Percentiles rank a stretch among this genome's conserved stretches.
phyloP scores from a whole-genome alignment of 2,888 invertebrate genomes.

The Scaptomyza tumidula region DNA sequence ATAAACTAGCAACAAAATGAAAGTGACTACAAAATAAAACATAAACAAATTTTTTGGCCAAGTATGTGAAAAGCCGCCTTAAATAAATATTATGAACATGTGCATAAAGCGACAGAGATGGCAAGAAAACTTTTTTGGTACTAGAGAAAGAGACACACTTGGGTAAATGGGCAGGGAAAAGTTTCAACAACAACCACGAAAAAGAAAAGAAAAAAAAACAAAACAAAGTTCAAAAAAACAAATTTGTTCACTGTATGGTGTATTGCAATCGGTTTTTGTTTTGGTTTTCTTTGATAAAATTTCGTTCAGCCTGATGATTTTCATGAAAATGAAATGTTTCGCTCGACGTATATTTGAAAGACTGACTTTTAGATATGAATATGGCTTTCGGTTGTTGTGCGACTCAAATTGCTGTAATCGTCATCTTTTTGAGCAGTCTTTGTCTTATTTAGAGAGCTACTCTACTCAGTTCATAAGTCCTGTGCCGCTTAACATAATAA shows the following conservation, averaged over 20 bases:
- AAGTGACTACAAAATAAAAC: slow-evolving; percentile 50
- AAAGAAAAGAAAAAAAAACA: slow-evolving; percentile 48
- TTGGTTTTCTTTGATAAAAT: slow-evolving; percentile 61
- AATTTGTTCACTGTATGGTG: slow-evolving; percentile 39
- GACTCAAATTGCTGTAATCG: slow-evolving; percentile 39
- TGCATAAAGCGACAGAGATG: neutral
- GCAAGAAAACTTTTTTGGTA: neutral
- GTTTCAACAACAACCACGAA: slow-evolving; percentile 42
- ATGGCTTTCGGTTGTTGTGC: slow-evolving; percentile 28
- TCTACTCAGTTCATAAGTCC: slow-evolving; percentile 52
- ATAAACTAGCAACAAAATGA: slow-evolving; percentile 54
- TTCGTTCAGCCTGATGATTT: slow-evolving; percentile 78
- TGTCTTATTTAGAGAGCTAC: slow-evolving; percentile 8
- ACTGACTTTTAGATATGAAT: slow-evolving; percentile 57
- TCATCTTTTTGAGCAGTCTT: slow-evolving; percentile 4
- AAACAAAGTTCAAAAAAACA: slow-evolving; percentile 62
- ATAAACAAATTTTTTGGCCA: slow-evolving; percentile 34
- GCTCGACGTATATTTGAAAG: slow-evolving; percentile 54
- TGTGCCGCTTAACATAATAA: slow-evolving; percentile 69
- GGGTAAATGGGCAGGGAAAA: slow-evolving; percentile 53
- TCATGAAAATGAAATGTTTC: slow-evolving; percentile 76
- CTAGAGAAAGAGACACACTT: slow-evolving; percentile 24
- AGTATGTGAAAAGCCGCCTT: slow-evolving; percentile 34
- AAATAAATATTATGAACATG: slow-evolving; percentile 21
- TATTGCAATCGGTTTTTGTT: slow-evolving; percentile 68